Base-by-base conservation (phyloP, 2,888 invertebrate species). In the Drosophila picticornis region DNA sequence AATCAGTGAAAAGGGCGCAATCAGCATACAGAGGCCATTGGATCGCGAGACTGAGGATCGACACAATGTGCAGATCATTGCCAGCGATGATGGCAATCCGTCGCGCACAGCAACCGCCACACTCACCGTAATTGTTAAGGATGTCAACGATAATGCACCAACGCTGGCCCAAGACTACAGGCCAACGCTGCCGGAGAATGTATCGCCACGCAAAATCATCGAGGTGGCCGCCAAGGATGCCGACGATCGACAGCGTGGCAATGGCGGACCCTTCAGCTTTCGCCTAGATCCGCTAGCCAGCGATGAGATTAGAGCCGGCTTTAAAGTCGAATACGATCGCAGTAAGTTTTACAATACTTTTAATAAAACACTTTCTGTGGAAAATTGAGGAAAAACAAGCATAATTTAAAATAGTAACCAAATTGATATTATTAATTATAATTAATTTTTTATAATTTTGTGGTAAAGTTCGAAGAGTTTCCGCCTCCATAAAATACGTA, bases 261-360 rank as follows among this genome's bases (percentile, higher is more conserved):
- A 98, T 91, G 98, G 98, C 0, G 98, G 98, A 31, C 98, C 98
- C 19, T 99, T 98, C 94, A 96, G 97, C 82, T 97, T 99, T 94
- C 94, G 97, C 83, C 94, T 99, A 94, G 98, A 98, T 92, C 97
- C 98, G 0, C 96, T 97, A 83, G 98, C 98, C 7, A 97, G 97
- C 91, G 98, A 98, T 92, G 96, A 97, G 73, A 98, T 98, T 82
- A 95, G 97, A 91, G 97, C 98, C 25, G 97, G 98, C 52, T 98
- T 99, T 93, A 98, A 97, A 94, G 97, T 99, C 61, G 98, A 98
- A 93, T 98, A 99, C 94, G 98, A 98, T 94, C 97, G 97, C 94
- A 97, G 97, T 97, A 93, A 95, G 96, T 94, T 22, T 57, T 31
- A 22, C 11, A 32, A 32, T 11, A 11, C 32, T 32, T 32, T 32